Percentiles rank a stretch among this genome's conserved stretches.
Evolutionary conservation across 2,888 invertebrate genomes (phyloP).

Genomic region (Neoscelio sp.): DNA sequence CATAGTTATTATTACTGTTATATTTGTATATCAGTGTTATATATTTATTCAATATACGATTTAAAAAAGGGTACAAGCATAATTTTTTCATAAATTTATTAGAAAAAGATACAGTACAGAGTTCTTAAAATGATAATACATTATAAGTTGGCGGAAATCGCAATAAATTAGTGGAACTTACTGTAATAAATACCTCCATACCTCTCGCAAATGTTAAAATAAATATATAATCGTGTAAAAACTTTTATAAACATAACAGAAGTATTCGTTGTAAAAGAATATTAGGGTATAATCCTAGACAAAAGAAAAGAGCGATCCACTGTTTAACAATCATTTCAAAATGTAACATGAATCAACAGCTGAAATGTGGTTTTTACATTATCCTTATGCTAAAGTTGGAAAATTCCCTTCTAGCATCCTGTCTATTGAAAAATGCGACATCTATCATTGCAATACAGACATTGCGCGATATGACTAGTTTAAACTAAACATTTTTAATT

Average conservation of each 20-base stretch:
- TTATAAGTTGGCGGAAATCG: conserved; percentile 73
- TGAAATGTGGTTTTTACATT: conserved; percentile 2
- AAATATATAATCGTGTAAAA: conserved; percentile 75
- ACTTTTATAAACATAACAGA: conserved; percentile 74
- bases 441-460: conserved; percentile 5
- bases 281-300: neutral
- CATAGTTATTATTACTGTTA: no score
- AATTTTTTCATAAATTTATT: conserved; percentile 47
- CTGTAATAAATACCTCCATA: conserved; percentile 45
- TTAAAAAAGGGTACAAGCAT: neutral
- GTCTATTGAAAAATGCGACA: conserved; percentile 25
- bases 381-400: conserved; percentile 22
- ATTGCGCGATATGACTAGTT: conserved; percentile 26
- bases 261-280: conserved; percentile 29
- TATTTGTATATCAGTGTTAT: no score
- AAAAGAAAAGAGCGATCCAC: neutral
- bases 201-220: conserved; percentile 67
- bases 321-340: neutral
- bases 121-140: conserved; percentile 35
- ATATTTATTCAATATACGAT: no score
- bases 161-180: conserved; percentile 74
- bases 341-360: neutral
- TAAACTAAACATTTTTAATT: conserved; percentile 13
- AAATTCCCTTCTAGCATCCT: neutral
- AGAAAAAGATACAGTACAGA: conserved; percentile 46